A percentile compares a stretch with the other conserved stretches of the same genome.
These are phyloP conservation scores for Cyanistes caeruleus DNA, from an alignment of 2,113 vertebrate species.

Conservation along the genomic window DNA sequence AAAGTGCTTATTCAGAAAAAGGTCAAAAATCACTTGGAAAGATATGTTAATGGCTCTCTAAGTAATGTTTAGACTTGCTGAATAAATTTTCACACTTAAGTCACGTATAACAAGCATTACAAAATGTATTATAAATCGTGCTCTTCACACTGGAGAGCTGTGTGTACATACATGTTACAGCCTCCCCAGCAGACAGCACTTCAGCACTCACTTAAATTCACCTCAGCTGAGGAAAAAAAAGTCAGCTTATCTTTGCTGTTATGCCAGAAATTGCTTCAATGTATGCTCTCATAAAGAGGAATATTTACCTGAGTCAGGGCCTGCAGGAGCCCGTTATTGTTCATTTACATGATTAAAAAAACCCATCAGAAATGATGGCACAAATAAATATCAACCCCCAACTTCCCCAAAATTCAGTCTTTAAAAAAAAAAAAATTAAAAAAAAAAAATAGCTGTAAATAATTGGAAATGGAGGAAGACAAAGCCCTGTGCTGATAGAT, in stretches of 20 bases:
- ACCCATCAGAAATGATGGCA: not conserved
- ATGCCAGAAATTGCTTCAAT: not conserved
- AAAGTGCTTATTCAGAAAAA: constrained; percentile 71
- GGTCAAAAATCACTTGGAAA: constrained; percentile 74
- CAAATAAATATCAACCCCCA: not conserved
- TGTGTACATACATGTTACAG: not conserved
- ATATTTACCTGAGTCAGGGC: not conserved
- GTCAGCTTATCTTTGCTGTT: not conserved
- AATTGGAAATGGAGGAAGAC: not conserved
- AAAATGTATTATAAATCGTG: constrained; percentile 12
- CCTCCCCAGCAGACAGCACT: not conserved
- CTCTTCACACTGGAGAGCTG: constrained; percentile 9
- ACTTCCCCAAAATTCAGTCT: not conserved
- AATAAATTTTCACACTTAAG: constrained; percentile 65
- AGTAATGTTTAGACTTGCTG: constrained; percentile 54
- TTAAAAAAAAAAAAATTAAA: not conserved
- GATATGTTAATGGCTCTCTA: constrained; percentile 68
- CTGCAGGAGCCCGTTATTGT: not conserved
- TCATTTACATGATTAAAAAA: not conserved
- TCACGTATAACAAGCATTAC: constrained; percentile 54
- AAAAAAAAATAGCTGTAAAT: not conserved
- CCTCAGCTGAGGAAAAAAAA: not conserved
- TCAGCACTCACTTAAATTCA: not conserved
- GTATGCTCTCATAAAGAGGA: not conserved
- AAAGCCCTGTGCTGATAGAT: not conserved